A percentile compares a stretch with the other conserved stretches of the same genome.
Conservation (phyloP, 2,113 vertebrate species). For the Cyprinodon tularosa region DNA sequence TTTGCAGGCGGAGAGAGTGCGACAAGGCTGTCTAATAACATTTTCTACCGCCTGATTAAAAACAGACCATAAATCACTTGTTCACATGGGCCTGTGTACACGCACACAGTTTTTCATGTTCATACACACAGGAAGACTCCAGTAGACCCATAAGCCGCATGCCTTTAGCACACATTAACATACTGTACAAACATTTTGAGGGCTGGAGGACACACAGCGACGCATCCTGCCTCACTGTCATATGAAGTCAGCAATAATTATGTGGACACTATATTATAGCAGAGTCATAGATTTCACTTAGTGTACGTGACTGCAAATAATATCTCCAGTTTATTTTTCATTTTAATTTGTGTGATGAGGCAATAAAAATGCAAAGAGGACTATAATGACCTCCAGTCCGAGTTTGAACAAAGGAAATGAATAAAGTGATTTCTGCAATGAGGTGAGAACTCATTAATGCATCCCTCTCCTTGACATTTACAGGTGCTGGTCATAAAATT, state of each 20-base stretch:
- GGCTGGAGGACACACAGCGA: slow-evolving; percentile 26
- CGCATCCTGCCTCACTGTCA: slow-evolving; percentile 1
- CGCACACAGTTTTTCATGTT: slow-evolving; percentile 9
- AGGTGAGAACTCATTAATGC: slow-evolving; percentile 34
- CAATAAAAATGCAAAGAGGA: slow-evolving; percentile 42
- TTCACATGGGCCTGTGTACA: slow-evolving; percentile 38
- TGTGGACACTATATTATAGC: slow-evolving; percentile 17
- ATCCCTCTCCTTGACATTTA: slow-evolving; percentile 1
- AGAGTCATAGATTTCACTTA: slow-evolving; percentile 12
- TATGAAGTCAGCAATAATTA: slow-evolving; percentile 40
- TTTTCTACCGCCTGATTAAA: slow-evolving; percentile 74
- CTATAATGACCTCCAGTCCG: slow-evolving; percentile 29
- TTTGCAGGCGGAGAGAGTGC: slow-evolving; percentile 60
- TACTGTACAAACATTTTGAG: slow-evolving; percentile 31
- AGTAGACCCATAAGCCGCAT: slow-evolving; percentile 52
- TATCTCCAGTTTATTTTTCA: slow-evolving; percentile 13
- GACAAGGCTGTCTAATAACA: slow-evolving; percentile 69
- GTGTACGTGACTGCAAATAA: slow-evolving; percentile 14
- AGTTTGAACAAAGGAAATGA: slow-evolving; percentile 30
- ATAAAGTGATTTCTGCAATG: slow-evolving; percentile 16
- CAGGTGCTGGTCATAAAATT: too few relatives aligned
- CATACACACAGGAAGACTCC: neutral
- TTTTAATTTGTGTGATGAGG: slow-evolving; percentile 35
- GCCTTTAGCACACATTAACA: slow-evolving; percentile 38
- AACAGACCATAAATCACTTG: slow-evolving; percentile 73